A percentile compares a stretch with the other conserved stretches of the same genome.
These are phyloP conservation scores for Anoura caudifer DNA, from an alignment of 2,113 vertebrate species.

Conservation along the genomic window DNA sequence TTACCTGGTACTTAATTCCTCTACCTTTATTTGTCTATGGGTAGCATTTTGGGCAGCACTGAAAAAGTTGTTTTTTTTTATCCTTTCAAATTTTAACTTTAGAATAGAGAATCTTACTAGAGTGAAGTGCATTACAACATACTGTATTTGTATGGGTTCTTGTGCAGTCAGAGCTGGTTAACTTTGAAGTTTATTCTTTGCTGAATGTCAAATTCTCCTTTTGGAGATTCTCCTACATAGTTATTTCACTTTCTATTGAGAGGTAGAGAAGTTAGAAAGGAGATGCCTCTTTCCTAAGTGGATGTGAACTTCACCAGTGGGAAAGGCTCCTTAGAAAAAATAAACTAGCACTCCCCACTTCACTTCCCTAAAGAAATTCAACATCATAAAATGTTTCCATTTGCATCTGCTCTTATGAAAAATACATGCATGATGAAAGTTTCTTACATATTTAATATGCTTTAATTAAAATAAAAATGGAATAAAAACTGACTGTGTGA, in stretches of 20 bases:
- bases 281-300: neutral
- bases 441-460: neutral
- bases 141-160: neutral
- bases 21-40: slow-evolving; percentile 14
- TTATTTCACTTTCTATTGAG: neutral
- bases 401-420: neutral
- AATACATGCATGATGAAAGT: neutral
- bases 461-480: slow-evolving; percentile 26
- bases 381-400: neutral
- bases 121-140: neutral
- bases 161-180: neutral
- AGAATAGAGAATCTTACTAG: neutral
- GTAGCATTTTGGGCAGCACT: neutral
- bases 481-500: neutral
- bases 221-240: neutral
- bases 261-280: neutral
- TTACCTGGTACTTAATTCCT: neutral
- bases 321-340: neutral
- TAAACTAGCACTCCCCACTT: neutral
- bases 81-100: neutral
- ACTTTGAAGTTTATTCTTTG: neutral
- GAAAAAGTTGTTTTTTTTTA: neutral
- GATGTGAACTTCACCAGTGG: neutral
- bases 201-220: neutral
- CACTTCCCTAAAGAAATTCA: neutral